These are phyloP conservation scores for Clarias platycephalus DNA, from an alignment of 2,797 vertebrate species.

Conservation along the genomic window DNA sequence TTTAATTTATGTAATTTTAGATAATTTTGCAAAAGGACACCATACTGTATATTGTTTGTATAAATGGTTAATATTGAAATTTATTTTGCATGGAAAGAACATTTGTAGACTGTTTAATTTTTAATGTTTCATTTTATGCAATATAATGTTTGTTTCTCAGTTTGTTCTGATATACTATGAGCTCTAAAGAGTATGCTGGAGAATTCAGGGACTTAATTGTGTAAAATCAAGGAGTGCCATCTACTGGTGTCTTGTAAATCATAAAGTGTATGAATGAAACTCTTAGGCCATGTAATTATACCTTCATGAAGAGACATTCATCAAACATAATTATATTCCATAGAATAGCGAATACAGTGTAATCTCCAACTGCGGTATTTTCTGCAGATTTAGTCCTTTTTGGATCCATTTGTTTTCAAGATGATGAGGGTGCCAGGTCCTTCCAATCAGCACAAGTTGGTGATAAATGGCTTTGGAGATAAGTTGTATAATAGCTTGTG, in stretches of 20 bases:
- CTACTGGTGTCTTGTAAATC: constrained; percentile 45
- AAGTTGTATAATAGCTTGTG: constrained; percentile 57
- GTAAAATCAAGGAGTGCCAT: constrained; percentile 46
- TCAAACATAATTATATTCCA: constrained; percentile 60
- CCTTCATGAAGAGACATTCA: constrained; percentile 55
- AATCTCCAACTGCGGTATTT: constrained; percentile 56
- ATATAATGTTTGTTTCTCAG: constrained; percentile 15
- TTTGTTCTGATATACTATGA: constrained; percentile 4
- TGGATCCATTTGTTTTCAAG: constrained; percentile 56
- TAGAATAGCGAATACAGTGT: constrained; percentile 51
- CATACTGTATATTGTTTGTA: constrained; percentile 1
- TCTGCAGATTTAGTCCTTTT: constrained; percentile 54
- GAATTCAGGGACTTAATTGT: constrained; percentile 24
- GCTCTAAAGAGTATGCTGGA: not conserved
- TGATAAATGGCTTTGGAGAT: constrained; percentile 59
- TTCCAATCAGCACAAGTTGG: constrained; percentile 54
- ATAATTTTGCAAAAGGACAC: constrained; percentile 35
- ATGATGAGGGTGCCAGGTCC: constrained; percentile 58
- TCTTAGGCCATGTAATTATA: constrained; percentile 49
- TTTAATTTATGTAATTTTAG: constrained; percentile 23
- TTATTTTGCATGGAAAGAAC: constrained; percentile 9
- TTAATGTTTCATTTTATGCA: constrained; percentile 24
- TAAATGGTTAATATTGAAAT: not conserved
- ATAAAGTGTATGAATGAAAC: constrained; percentile 40
- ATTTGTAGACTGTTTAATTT: not conserved